Conservation (phyloP, 2,888 invertebrate species). For the Zaprionus obscuricornis region DNA sequence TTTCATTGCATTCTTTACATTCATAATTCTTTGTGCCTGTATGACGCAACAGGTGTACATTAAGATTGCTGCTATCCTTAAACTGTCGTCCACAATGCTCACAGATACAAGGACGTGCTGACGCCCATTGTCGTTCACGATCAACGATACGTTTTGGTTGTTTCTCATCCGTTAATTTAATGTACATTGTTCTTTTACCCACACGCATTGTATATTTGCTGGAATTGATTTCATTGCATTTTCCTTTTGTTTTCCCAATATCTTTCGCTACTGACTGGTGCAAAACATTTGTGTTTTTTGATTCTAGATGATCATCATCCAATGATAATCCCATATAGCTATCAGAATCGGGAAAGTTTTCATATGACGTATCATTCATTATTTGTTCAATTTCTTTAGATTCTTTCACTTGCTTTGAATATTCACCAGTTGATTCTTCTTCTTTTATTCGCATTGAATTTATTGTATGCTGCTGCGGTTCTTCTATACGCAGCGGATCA, state of each 20-base stretch:
- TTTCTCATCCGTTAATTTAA: slow-evolving; percentile 57
- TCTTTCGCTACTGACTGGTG: too few relatives aligned
- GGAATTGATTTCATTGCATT: slow-evolving; percentile 9
- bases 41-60: slow-evolving; percentile 60
- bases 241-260: too few relatives aligned
- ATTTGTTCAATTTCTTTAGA: not conserved
- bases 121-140: slow-evolving; percentile 54
- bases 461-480: not conserved
- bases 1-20: slow-evolving; percentile 57
- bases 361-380: slow-evolving; percentile 2
- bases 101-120: slow-evolving; percentile 56
- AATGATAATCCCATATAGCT: not conserved
- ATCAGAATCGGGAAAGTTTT: slow-evolving; percentile 10
- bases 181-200: slow-evolving; percentile 63
- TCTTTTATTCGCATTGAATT: not conserved
- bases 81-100: slow-evolving; percentile 66
- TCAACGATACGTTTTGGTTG: slow-evolving; percentile 69
- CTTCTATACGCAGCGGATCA: slow-evolving; percentile 49
- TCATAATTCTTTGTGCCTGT: slow-evolving; percentile 68
- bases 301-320: too few relatives aligned
- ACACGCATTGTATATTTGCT: slow-evolving; percentile 67
- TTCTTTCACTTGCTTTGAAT: too few relatives aligned
- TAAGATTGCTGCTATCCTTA: slow-evolving; percentile 59
- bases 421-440: not conserved
- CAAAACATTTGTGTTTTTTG: too few relatives aligned